Percentiles rank a stretch among this genome's conserved stretches.
Conservation (phyloP, 2,888 invertebrate species). For the Hydropsyche betteni region DNA sequence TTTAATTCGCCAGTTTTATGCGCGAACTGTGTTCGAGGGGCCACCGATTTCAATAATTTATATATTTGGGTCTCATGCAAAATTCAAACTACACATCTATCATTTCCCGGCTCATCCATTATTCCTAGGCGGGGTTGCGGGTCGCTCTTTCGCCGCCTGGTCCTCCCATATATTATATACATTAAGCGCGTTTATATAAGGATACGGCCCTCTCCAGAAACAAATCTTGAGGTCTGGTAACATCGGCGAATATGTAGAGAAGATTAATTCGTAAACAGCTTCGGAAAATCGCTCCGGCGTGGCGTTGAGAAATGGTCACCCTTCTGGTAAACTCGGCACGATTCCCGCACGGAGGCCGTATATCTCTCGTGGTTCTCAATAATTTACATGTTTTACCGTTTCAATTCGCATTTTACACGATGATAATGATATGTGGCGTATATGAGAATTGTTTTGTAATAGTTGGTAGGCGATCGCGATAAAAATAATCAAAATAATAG, state of each 20-base stretch:
- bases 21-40: slow-evolving; percentile 6
- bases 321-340: not conserved
- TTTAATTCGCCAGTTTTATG: slow-evolving; percentile 24
- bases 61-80: slow-evolving; percentile 43
- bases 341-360: not conserved
- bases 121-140: slow-evolving; percentile 32
- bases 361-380: not conserved
- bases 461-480: no score
- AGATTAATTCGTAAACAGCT: slow-evolving; percentile 32
- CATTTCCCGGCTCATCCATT: slow-evolving; percentile 48
- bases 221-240: slow-evolving; percentile 32
- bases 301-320: slow-evolving; percentile 31
- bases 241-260: slow-evolving; percentile 31
- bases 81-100: slow-evolving; percentile 48
- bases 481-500: no score
- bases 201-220: slow-evolving; percentile 2
- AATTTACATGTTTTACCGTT: no score
- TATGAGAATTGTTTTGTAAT: no score
- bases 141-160: not conserved
- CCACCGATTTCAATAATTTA: slow-evolving; percentile 29
- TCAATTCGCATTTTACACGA: no score
- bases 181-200: not conserved
- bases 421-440: no score
- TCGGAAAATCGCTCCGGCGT: slow-evolving; percentile 25
- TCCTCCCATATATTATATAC: no score